Percentiles rank a stretch among this genome's conserved stretches.
These are phyloP conservation scores for Papilio protenor DNA, from an alignment of 2,888 invertebrate species.

Conservation along the genomic window DNA sequence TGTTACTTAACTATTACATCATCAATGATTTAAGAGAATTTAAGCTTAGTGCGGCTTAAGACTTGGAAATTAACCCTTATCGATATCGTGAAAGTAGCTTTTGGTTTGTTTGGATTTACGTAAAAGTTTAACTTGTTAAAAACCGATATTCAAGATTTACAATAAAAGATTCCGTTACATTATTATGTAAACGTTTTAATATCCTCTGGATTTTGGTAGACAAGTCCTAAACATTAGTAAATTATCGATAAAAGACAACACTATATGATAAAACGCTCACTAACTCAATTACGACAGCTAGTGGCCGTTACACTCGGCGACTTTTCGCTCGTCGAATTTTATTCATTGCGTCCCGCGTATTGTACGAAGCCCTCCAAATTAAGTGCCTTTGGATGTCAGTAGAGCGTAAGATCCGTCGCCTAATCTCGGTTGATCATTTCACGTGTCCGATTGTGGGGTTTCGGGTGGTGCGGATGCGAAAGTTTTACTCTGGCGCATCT, in stretches of 20 bases:
- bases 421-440: slow-evolving; percentile 77
- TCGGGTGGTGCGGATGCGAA: slow-evolving; percentile 53
- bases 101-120: neutral
- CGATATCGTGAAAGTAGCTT: neutral
- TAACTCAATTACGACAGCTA: slow-evolving; percentile 32
- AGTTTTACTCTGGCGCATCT: slow-evolving; percentile 51
- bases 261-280: slow-evolving; percentile 16
- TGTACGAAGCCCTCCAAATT: slow-evolving; percentile 53
- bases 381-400: slow-evolving; percentile 68
- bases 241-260: slow-evolving; percentile 29
- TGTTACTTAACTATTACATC: neutral
- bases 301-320: slow-evolving; percentile 33
- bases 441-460: slow-evolving; percentile 56
- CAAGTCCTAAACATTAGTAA: neutral
- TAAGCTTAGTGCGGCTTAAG: neutral
- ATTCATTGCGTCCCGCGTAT: slow-evolving; percentile 44
- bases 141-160: neutral
- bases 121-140: neutral
- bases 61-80: neutral
- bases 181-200: neutral
- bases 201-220: neutral
- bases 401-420: slow-evolving; percentile 69
- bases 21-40: neutral
- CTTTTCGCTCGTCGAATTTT: slow-evolving; percentile 37
- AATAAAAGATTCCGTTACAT: neutral